Conservation (phyloP, 1,140 invertebrate genomes). For the Panonychus citri region DNA sequence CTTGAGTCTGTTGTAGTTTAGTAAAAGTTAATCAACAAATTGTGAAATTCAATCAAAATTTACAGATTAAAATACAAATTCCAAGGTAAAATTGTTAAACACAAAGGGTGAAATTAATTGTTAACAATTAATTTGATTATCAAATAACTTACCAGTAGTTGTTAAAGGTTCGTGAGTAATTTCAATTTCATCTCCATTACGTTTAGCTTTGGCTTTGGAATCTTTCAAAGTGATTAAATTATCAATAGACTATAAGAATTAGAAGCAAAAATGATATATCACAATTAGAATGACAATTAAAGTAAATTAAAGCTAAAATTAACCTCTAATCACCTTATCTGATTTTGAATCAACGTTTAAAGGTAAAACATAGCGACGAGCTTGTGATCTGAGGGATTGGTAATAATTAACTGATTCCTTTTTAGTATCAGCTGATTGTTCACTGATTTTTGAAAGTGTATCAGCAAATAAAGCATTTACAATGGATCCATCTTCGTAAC, state of each 20-base stretch:
- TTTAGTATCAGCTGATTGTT: not conserved
- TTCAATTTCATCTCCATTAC: slow-evolving; percentile 3
- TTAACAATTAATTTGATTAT: too few relatives aligned
- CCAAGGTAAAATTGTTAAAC: too few relatives aligned
- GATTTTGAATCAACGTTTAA: not conserved
- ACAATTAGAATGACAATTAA: too few relatives aligned
- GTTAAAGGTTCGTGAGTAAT: slow-evolving; percentile 4
- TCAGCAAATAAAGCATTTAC: slow-evolving; percentile 3
- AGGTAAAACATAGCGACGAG: slow-evolving; percentile 7
- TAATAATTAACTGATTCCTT: not conserved
- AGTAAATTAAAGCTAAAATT: too few relatives aligned
- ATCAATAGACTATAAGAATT: not conserved
- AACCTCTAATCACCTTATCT: not conserved
- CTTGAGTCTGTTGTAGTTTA: too few relatives aligned
- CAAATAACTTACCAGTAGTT: slow-evolving; percentile 1
- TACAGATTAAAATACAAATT: too few relatives aligned
- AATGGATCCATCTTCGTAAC: slow-evolving; percentile 44
- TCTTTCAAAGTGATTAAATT: slow-evolving; percentile 8
- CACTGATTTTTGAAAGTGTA: not conserved
- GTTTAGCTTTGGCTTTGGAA: slow-evolving; percentile 1
- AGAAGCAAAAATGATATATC: not conserved
- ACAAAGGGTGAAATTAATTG: too few relatives aligned
- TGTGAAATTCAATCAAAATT: too few relatives aligned
- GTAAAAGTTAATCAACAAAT: too few relatives aligned
- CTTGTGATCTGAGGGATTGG: not conserved